These are phyloP conservation scores for Pristiophorus japonicus DNA, from an alignment of 2,113 vertebrate species.

Conservation along the genomic window DNA sequence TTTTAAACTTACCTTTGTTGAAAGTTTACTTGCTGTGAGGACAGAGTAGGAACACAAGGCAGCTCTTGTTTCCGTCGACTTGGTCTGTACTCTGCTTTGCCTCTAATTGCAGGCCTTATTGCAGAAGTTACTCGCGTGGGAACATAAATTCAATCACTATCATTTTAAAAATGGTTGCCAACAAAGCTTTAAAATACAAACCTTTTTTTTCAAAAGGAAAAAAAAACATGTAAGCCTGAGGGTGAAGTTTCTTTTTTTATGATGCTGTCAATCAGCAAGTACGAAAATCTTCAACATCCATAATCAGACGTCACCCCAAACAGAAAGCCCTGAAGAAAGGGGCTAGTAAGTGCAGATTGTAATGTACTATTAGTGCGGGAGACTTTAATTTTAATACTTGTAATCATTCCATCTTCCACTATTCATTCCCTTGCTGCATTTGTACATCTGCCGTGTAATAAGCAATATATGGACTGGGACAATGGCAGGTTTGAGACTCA, in stretches of 20 bases:
- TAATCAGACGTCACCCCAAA: neutral
- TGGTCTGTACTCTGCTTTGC: neutral
- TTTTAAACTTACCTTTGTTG: neutral
- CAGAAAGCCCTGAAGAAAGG: conserved; percentile 5
- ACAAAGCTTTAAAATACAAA: conserved; percentile 9
- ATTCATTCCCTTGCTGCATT: neutral
- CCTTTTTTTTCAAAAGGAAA: neutral
- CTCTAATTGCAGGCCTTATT: conserved; percentile 24
- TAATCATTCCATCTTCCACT: conserved; percentile 30
- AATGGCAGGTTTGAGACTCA: neutral
- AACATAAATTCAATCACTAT: conserved; percentile 9
- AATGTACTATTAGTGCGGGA: neutral
- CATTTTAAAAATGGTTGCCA: conserved; percentile 21
- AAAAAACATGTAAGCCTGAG: neutral
- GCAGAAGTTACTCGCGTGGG: conserved; percentile 29
- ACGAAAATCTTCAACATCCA: conserved; percentile 26
- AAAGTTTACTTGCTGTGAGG: neutral
- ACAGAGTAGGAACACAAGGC: neutral
- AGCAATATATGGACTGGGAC: neutral
- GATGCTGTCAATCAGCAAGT: conserved; percentile 8
- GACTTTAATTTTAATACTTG: conserved; percentile 31
- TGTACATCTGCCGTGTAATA: neutral
- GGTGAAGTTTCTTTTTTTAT: neutral
- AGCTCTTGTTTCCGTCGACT: conserved; percentile 5
- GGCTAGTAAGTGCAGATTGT: neutral